These are phyloP conservation scores for Aelia acuminata DNA, from an alignment of 2,888 invertebrate genomes.

Conservation along the genomic window DNA sequence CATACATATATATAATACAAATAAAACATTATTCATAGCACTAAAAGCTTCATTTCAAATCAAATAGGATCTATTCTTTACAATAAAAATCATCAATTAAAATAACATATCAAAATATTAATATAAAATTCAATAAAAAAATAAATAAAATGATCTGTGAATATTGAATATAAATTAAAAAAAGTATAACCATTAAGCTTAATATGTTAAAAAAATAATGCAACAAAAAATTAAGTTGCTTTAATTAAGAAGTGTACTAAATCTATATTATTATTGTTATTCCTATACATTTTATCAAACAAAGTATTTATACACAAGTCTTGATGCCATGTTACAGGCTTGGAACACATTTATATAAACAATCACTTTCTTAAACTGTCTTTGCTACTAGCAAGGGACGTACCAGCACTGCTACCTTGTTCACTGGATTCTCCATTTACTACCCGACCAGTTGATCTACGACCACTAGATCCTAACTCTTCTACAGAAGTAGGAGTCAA, in stretches of 20 bases:
- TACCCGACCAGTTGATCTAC: slow-evolving; percentile 65
- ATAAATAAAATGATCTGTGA: slow-evolving; percentile 26
- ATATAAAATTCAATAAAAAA: not conserved
- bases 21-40: not conserved
- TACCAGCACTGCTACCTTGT: slow-evolving; percentile 68
- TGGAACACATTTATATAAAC: slow-evolving; percentile 60
- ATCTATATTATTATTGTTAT: slow-evolving; percentile 48
- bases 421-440: slow-evolving; percentile 67
- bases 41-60: slow-evolving; percentile 28
- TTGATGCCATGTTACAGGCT: slow-evolving; percentile 51
- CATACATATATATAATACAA: too few species aligned
- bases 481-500: slow-evolving; percentile 69
- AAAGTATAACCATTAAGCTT: slow-evolving; percentile 46
- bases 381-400: slow-evolving; percentile 69
- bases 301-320: slow-evolving; percentile 56
- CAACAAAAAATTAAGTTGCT: slow-evolving; percentile 51
- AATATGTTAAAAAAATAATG: slow-evolving; percentile 52
- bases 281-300: slow-evolving; percentile 57
- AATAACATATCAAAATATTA: slow-evolving; percentile 21
- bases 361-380: slow-evolving; percentile 69
- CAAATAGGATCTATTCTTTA: not conserved
- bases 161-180: not conserved
- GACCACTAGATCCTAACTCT: slow-evolving; percentile 67
- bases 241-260: slow-evolving; percentile 39
- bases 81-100: not conserved